phyloP scores from a whole-genome alignment of 2,797 vertebrate genomes.

The Adrianichthys oophorus region DNA sequence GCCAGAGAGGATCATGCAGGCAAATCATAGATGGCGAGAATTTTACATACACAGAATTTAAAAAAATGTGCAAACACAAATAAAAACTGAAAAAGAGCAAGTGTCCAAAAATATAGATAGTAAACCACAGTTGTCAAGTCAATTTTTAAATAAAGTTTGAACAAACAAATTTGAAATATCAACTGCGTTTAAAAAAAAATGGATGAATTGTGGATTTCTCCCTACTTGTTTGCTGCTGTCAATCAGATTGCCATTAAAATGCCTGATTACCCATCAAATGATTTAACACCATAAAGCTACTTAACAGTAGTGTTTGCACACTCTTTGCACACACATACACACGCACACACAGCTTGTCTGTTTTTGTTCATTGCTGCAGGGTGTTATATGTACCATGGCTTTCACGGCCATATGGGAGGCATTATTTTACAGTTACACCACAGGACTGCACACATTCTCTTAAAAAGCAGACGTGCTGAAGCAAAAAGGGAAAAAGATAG shows the following conservation, averaged over 20 bases:
- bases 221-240: slow-evolving; percentile 15
- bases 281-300: neutral
- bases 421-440: slow-evolving; percentile 63
- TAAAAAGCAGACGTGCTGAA: too few species aligned
- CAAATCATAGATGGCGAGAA: slow-evolving; percentile 33
- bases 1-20: slow-evolving; percentile 29
- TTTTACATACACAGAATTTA: too few species aligned
- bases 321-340: slow-evolving; percentile 2
- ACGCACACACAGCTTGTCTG: slow-evolving; percentile 9
- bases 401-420: slow-evolving; percentile 55
- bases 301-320: neutral
- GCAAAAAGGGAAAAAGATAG: too few species aligned
- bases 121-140: neutral
- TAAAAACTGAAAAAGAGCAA: neutral
- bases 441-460: slow-evolving; percentile 27
- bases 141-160: too few species aligned
- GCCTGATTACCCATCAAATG: slow-evolving; percentile 9
- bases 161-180: too few species aligned
- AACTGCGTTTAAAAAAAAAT: neutral
- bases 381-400: slow-evolving; percentile 32
- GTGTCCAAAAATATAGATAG: neutral
- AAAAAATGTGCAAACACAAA: neutral
- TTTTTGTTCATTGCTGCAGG: slow-evolving; percentile 11
- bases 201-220: slow-evolving; percentile 2
- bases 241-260: slow-evolving; percentile 9